Evolutionary conservation across 2,797 vertebrate species (phyloP).

Genomic region (Ctenopoma kingsleyae): DNA sequence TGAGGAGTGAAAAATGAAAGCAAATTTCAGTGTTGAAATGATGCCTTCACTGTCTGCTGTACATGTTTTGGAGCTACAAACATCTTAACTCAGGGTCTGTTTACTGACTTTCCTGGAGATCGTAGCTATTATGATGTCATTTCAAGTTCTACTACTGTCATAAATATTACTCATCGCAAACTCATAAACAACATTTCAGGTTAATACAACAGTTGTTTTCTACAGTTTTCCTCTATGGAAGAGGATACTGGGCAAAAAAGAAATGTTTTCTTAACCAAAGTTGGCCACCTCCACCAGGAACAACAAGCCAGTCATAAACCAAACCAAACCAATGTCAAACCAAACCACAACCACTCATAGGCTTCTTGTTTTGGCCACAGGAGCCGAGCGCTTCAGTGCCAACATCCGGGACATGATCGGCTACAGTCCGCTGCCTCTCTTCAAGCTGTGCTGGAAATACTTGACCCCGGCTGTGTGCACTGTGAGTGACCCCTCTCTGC

Average conservation of each 20-base stretch:
- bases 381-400: conserved; percentile 78
- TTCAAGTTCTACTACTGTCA: background rate
- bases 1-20: no score
- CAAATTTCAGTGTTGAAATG: no score
- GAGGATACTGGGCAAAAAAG: background rate
- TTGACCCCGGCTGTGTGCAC: conserved; percentile 81
- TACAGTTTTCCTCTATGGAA: background rate
- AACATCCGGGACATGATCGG: conserved; percentile 84
- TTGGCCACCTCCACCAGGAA: conserved; percentile 6
- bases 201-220: background rate
- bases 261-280: background rate
- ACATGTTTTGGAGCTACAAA: background rate
- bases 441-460: conserved; percentile 84
- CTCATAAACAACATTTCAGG: background rate
- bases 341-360: conserved; percentile 12
- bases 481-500: conserved; percentile 67
- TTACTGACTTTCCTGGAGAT: background rate
- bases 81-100: background rate
- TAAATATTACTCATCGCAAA: no score
- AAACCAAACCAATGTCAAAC: conserved; percentile 16
- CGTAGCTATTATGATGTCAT: background rate
- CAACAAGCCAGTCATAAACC: background rate
- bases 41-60: no score
- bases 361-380: conserved; percentile 56
- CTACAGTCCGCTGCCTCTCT: conserved; percentile 67